Base-by-base conservation (phyloP, 2,888 invertebrate genomes). In the Apantesis nais region DNA sequence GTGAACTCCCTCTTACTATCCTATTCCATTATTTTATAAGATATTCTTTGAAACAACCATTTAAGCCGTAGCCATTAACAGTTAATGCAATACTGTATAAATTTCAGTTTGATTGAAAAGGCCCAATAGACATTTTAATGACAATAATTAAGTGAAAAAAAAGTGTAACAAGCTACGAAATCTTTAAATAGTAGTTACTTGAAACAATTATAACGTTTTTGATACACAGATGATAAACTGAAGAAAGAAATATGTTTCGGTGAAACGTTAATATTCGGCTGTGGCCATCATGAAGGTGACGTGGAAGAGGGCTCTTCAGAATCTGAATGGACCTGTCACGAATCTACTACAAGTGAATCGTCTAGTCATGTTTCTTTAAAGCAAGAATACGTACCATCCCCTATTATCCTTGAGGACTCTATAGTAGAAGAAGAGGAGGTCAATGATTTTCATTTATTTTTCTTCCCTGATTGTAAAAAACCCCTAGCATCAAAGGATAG, bases 251-350 rank as follows among this genome's bases (percentile, higher is more conserved):
- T 96, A 78, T 92, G 95, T 79, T 96, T 96, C 83, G 92, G 92
- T 37, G 96, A 96, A 88, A 92, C 93, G 9, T 85, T 96, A 63
- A 81, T 96, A 66, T 90, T 96, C 67, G 95, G 96, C 82, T 95
- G 94, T 78, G 91, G 95, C 14, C 93, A 95, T 78, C 84, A 86
- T 75, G 92, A 91, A 41, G 90, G 90, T 31, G 83, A 88, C 19
- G 71, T 86, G 60, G 83, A 85, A 7, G 89, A 81, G 79, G 94
- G 81, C 81, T 91, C 75, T 52, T 93, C 86, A 76, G 94, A 89
- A 73, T 96, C 87, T 77, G 95, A 89, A 75, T 96, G 86, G 94
- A 91, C 92, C 58, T 90, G 91, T 74, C 77, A 83, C 41, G 89
- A 90, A 58, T 82, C 88, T 74, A 79, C 86, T 31, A 81, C 88